phyloP scores from a whole-genome alignment of 2,113 vertebrate species.

The Rhea pennata region DNA sequence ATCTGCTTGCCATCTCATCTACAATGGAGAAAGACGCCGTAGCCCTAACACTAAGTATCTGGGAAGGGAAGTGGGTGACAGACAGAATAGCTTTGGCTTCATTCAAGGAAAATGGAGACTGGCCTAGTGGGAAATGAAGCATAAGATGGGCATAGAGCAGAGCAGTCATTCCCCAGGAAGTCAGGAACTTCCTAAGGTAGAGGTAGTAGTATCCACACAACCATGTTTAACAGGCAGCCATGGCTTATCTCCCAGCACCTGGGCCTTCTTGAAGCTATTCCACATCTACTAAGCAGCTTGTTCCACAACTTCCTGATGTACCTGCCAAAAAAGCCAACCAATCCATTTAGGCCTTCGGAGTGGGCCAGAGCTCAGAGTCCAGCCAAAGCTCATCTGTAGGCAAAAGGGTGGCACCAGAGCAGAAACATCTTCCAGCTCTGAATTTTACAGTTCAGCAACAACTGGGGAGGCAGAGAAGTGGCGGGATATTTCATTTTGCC shows the following conservation, averaged over 20 bases:
- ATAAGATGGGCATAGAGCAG: not conserved
- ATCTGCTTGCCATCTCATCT: not conserved
- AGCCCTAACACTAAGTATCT: not conserved
- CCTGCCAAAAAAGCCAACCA: not conserved
- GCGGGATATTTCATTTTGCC: not conserved
- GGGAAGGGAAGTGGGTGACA: not conserved
- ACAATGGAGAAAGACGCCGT: not conserved
- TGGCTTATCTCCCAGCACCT: not conserved
- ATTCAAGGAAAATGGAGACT: not conserved
- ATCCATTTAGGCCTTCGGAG: not conserved
- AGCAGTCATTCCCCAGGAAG: not conserved
- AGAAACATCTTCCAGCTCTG: not conserved
- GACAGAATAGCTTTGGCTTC: not conserved
- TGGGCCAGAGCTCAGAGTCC: not conserved
- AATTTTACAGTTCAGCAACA: not conserved
- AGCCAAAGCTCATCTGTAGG: not conserved
- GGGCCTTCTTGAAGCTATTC: not conserved
- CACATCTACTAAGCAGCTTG: not conserved
- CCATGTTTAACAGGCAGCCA: accelerated
- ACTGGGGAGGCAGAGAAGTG: not conserved
- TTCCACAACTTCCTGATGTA: not conserved
- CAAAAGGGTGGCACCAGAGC: not conserved
- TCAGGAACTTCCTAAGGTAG: not conserved
- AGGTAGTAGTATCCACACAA: not conserved
- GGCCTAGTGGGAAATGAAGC: not conserved